phyloP scores from a whole-genome alignment of 2,113 vertebrate species.

The Reinhardtius hippoglossoides region DNA sequence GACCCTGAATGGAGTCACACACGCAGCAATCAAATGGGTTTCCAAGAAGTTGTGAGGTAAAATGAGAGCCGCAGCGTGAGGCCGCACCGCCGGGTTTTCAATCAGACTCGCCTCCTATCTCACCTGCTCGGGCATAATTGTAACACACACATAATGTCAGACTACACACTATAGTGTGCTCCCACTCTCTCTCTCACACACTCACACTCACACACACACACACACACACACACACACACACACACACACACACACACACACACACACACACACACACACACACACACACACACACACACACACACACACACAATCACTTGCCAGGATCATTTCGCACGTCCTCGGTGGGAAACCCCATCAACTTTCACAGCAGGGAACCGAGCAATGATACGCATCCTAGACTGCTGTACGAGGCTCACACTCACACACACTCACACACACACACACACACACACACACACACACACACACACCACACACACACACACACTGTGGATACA shows the following conservation, averaged over 20 bases:
- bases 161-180: slow-evolving; percentile 18
- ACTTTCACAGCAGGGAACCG: slow-evolving; percentile 73
- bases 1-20: slow-evolving; percentile 64
- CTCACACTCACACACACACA: slow-evolving; percentile 17
- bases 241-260: slow-evolving; percentile 30
- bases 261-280: slow-evolving; percentile 26
- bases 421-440: slow-evolving; percentile 33
- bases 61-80: slow-evolving; percentile 67
- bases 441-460: slow-evolving; percentile 25
- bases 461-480: slow-evolving; percentile 29
- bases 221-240: slow-evolving; percentile 15
- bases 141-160: slow-evolving; percentile 37
- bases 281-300: slow-evolving; percentile 19
- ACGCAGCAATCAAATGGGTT: slow-evolving; percentile 60
- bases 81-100: slow-evolving; percentile 59
- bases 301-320: slow-evolving; percentile 70
- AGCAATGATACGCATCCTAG: slow-evolving; percentile 67
- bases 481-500: slow-evolving; percentile 21
- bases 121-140: slow-evolving; percentile 60
- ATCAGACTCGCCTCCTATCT: slow-evolving; percentile 64
- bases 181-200: neutral
- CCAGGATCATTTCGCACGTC: slow-evolving; percentile 66
- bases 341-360: slow-evolving; percentile 77
- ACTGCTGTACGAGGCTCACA: slow-evolving; percentile 20
- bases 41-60: slow-evolving; percentile 48